Evolutionary conservation across 2,888 invertebrate genomes (phyloP).

Genomic region (Toxonevra muliebris): DNA sequence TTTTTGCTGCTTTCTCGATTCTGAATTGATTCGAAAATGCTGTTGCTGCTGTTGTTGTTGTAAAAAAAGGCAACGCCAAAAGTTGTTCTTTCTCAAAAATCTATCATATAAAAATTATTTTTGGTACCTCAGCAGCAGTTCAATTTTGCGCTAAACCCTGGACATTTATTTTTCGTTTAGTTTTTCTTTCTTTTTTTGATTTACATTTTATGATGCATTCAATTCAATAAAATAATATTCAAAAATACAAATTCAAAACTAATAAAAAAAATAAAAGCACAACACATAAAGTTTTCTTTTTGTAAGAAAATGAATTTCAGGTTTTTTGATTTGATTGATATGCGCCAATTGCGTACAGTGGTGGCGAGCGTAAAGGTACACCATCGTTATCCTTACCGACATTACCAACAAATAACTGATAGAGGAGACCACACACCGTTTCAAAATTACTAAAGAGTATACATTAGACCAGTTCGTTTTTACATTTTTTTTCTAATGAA

Average conservation of each 20-base stretch:
- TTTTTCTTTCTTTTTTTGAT: conserved; percentile 13
- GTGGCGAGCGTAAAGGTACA: too few relatives aligned
- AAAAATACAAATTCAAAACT: too few relatives aligned
- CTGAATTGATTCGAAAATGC: neutral
- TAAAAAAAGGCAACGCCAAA: too few relatives aligned
- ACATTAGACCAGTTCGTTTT: too few relatives aligned
- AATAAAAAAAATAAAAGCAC: too few relatives aligned
- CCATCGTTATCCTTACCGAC: too few relatives aligned
- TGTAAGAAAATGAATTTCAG: neutral
- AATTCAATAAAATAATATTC: conserved; percentile 21
- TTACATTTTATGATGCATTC: conserved; percentile 27
- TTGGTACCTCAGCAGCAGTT: conserved; percentile 12
- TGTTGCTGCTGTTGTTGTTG: too few relatives aligned
- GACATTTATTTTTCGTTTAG: conserved; percentile 23
- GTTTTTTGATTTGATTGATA: conserved; percentile 50
- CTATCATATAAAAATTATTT: conserved; percentile 22
- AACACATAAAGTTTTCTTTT: too few relatives aligned
- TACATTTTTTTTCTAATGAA: too few relatives aligned
- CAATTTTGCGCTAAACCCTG: conserved; percentile 16
- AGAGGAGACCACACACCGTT: too few relatives aligned
- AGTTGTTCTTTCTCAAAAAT: neutral
- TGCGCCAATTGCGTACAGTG: conserved; percentile 49
- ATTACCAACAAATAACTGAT: too few relatives aligned
- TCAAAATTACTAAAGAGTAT: too few relatives aligned
- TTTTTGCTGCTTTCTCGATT: neutral